Evolutionary conservation across 2,888 invertebrate genomes (phyloP).

Genomic region (Schrankia costaestrigalis): DNA sequence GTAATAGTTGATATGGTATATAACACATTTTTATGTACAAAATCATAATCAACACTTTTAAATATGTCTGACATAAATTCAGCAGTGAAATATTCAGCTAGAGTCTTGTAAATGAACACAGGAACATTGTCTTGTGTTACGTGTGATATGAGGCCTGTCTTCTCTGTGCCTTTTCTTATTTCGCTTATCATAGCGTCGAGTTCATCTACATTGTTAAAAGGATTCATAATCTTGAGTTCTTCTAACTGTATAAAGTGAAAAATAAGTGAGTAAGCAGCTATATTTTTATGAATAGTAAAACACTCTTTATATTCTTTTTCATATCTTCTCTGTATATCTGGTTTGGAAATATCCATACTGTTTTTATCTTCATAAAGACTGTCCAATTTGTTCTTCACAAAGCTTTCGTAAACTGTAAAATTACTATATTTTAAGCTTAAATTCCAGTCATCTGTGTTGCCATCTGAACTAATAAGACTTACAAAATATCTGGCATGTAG

Average conservation of each 20-base stretch:
- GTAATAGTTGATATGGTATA: neutral
- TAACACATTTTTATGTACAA: too few relatives aligned
- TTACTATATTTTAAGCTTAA: too few relatives aligned
- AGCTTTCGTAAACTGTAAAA: constrained; percentile 20
- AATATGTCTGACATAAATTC: constrained; percentile 2
- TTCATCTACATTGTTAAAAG: constrained; percentile 1
- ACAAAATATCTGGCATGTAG: constrained; percentile 15
- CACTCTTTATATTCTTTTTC: constrained; percentile 16
- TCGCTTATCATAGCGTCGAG: neutral
- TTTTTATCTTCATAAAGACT: constrained; percentile 18
- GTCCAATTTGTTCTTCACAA: constrained; percentile 17
- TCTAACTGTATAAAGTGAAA: too few relatives aligned
- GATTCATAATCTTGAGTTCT: constrained; percentile 6
- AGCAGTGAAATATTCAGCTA: constrained; percentile 7
- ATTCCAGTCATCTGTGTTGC: too few relatives aligned
- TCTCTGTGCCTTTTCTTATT: constrained; percentile 4
- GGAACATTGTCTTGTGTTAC: constrained; percentile 5
- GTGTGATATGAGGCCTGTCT: constrained; percentile 4
- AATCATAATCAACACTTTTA: constrained; percentile 1
- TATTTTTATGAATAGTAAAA: constrained; percentile 14
- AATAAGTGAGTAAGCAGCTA: too few relatives aligned
- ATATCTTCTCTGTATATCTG: constrained; percentile 8
- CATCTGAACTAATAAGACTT: too few relatives aligned
- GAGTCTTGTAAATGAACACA: constrained; percentile 3
- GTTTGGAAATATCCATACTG: constrained; percentile 10